Evolutionary conservation across 1,140 invertebrate species (phyloP).

Genomic region (Amphibalanus amphitrite): DNA sequence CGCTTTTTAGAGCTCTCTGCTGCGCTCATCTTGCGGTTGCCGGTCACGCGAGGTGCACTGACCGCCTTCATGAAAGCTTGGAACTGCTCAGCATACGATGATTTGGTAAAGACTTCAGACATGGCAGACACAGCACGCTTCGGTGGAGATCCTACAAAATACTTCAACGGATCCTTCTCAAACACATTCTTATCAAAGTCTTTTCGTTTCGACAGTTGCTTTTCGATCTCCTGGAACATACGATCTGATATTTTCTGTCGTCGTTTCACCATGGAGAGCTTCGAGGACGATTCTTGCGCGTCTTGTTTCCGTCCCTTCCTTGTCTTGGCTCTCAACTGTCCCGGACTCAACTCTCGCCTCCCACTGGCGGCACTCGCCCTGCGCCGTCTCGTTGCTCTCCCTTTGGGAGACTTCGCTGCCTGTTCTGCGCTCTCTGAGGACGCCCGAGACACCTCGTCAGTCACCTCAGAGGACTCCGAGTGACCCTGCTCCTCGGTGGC

Average conservation of each 20-base stretch:
- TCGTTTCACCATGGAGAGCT: not conserved
- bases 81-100: not conserved
- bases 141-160: not conserved
- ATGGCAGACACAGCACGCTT: not conserved
- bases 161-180: not conserved
- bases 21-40: not conserved
- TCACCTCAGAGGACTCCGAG: not conserved
- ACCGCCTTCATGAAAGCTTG: not conserved
- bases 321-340: not conserved
- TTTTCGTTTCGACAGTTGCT: not conserved
- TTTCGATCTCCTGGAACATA: not conserved
- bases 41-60: not conserved
- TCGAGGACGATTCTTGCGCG: not conserved
- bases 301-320: not conserved
- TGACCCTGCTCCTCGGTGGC: not conserved
- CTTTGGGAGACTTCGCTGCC: not conserved
- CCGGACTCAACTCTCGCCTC: not conserved
- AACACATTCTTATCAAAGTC: not conserved
- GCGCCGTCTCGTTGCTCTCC: not conserved
- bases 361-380: not conserved
- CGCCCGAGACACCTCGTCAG: not conserved
- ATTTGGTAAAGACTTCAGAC: not conserved
- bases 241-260: not conserved
- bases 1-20: not conserved
- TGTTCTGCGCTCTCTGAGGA: too few relatives aligned